Conservation (phyloP, 2,797 vertebrate genomes). For the Thaleichthys pacificus region DNA sequence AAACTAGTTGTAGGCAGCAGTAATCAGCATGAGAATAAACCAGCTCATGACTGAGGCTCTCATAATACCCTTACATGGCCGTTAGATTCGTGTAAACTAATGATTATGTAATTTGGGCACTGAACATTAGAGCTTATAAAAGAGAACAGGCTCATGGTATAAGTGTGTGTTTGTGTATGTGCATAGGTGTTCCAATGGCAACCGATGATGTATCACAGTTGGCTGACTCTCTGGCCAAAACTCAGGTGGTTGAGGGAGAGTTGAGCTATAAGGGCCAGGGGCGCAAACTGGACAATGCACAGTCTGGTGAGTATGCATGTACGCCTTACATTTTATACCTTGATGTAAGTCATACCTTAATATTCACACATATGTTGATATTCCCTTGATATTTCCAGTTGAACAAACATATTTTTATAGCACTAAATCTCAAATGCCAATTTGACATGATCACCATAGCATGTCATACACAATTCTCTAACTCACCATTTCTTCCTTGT, state of each 20-base stretch:
- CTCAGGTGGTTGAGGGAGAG: conserved; percentile 86
- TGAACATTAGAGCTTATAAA: too few species aligned
- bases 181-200: conserved; percentile 79
- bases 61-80: too few species aligned
- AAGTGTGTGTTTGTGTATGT: conserved; percentile 13
- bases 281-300: conserved; percentile 89
- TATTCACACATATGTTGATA: not conserved
- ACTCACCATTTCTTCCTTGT: not conserved
- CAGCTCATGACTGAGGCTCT: too few species aligned
- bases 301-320: conserved; percentile 81
- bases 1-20: too few species aligned
- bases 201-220: conserved; percentile 88
- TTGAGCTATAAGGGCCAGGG: conserved; percentile 95
- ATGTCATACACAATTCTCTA: too few species aligned
- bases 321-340: not conserved
- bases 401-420: not conserved
- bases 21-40: too few species aligned
- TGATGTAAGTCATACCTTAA: too few species aligned
- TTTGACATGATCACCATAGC: too few species aligned
- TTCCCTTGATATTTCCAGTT: too few species aligned
- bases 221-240: conserved; percentile 87
- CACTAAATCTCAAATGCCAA: not conserved
- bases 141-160: too few species aligned
- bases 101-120: too few species aligned
- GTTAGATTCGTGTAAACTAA: too few species aligned